Evolutionary conservation across 2,113 vertebrate species (phyloP).

Genomic region (Cacatua alba): DNA sequence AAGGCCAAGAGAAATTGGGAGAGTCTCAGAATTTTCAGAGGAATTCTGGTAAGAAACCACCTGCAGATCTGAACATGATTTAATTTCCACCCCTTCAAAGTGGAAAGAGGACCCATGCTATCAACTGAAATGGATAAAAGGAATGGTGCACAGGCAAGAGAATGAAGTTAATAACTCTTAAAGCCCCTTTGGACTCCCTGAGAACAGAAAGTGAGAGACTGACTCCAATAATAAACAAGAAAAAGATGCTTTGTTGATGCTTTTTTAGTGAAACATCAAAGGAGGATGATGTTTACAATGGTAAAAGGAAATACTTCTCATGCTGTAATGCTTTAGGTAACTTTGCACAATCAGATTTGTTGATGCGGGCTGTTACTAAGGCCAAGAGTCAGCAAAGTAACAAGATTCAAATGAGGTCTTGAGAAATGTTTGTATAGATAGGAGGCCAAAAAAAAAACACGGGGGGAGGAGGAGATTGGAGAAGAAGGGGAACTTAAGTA

Average conservation of each 20-base stretch:
- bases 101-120: background rate
- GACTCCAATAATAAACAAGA: background rate
- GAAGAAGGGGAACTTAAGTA: background rate
- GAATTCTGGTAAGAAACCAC: background rate
- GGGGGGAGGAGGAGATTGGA: background rate
- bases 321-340: background rate
- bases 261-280: background rate
- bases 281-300: background rate
- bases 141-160: background rate
- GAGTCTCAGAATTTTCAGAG: background rate
- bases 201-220: background rate
- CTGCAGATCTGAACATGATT: background rate
- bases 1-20: background rate
- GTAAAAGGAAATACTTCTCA: background rate
- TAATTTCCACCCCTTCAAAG: background rate
- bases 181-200: background rate
- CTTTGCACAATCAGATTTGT: background rate
- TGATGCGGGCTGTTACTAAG: background rate
- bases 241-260: background rate
- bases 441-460: background rate
- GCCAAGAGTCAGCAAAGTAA: background rate
- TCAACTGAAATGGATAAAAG: background rate
- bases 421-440: background rate
- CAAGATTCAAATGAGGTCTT: background rate
- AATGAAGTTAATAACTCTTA: background rate